Conservation (phyloP, 2,113 vertebrate species). For the Chaetops frenatus region DNA sequence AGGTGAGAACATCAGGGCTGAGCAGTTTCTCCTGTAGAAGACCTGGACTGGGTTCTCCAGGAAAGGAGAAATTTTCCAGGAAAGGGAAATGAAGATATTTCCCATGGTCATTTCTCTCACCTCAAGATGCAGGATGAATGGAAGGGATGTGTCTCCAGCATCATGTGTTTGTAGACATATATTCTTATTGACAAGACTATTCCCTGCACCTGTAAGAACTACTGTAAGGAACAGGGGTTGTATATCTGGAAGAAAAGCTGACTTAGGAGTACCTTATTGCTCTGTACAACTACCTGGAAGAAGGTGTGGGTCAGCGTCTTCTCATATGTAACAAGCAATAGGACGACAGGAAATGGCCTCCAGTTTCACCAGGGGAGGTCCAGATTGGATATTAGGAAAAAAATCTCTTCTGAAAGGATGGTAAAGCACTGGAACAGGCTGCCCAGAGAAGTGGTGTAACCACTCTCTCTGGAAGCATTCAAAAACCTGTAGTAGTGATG, state of each 20-base stretch:
- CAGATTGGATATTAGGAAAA: neutral
- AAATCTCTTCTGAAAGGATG: neutral
- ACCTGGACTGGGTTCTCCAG: accelerated
- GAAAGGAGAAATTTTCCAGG: too few species aligned
- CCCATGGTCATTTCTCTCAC: neutral
- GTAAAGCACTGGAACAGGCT: neutral
- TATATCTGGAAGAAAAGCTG: neutral
- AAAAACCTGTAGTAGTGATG: neutral
- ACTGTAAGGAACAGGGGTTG: neutral
- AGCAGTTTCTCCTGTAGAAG: neutral
- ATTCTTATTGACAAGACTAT: neutral
- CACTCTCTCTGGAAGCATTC: neutral
- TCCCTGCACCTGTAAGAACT: neutral
- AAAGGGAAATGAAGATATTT: neutral
- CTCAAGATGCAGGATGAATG: neutral
- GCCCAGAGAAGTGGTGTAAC: neutral
- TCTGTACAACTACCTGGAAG: neutral
- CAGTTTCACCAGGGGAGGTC: neutral
- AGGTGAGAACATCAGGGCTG: neutral
- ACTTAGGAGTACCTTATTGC: neutral
- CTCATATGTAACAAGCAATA: accelerated
- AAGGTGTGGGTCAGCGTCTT: neutral
- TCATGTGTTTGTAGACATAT: accelerated
- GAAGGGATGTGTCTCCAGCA: accelerated
- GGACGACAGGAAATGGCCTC: neutral